Percentiles rank a stretch among this genome's conserved stretches.
phyloP scores from a whole-genome alignment of 37 sponge, comb jelly and placozoan genomes.

The Dysidea cf. avara region DNA sequence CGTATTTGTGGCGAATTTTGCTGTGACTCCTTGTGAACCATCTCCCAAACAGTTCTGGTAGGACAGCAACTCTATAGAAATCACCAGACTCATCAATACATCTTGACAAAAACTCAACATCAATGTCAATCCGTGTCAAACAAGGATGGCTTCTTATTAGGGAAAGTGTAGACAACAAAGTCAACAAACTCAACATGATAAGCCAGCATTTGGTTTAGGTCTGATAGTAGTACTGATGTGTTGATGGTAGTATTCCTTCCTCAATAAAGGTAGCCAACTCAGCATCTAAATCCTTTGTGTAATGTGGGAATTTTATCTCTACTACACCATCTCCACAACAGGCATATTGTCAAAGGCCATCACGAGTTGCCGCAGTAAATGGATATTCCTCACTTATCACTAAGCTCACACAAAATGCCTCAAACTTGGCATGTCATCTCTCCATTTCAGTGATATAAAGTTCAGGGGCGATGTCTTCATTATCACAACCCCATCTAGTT shows the following conservation, averaged over 20 bases:
- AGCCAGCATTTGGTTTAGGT: not conserved
- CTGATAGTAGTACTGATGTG: constrained; percentile 34
- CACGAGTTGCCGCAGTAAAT: too few species aligned
- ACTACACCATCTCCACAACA: too few species aligned
- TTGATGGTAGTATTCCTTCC: too few species aligned
- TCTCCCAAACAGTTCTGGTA: constrained; percentile 57
- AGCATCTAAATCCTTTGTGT: too few species aligned
- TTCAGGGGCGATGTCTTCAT: constrained; percentile 41
- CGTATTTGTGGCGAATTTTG: too few species aligned
- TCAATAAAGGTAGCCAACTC: too few species aligned
- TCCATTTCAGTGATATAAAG: constrained; percentile 2
- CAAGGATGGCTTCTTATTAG: constrained; percentile 5
- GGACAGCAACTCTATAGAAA: constrained; percentile 21
- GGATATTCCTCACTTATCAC: too few species aligned
- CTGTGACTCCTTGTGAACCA: constrained; percentile 34
- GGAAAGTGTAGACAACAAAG: not conserved
- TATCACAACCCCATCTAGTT: constrained; percentile 61
- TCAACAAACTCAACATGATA: too few species aligned
- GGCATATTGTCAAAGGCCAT: too few species aligned
- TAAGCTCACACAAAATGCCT: too few species aligned
- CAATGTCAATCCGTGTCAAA: constrained; percentile 28
- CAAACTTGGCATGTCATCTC: too few species aligned
- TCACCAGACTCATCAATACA: not conserved
- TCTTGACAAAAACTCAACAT: constrained; percentile 24
- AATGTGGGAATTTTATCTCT: too few species aligned